A percentile compares a stretch with the other conserved stretches of the same genome.
These are phyloP conservation scores for Daktulosphaira vitifoliae DNA, from an alignment of 1,140 invertebrate genomes.

Conservation along the genomic window DNA sequence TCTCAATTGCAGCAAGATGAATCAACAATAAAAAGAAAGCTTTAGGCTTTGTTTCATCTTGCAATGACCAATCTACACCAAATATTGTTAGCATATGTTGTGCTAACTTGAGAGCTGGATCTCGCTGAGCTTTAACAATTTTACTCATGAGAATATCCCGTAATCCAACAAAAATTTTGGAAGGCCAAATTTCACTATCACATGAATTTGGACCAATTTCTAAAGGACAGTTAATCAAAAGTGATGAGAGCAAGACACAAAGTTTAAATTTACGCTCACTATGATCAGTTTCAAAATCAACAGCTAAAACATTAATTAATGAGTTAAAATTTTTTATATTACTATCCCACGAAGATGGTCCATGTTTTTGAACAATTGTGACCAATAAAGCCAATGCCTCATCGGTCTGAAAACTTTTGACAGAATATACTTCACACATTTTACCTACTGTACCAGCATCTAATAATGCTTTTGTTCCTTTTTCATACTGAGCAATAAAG, in stretches of 20 bases:
- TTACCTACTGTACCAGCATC: slow-evolving; percentile 65
- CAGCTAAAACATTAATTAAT: slow-evolving; percentile 70
- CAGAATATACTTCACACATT: slow-evolving; percentile 73
- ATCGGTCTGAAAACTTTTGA: slow-evolving; percentile 77
- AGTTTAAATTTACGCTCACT: slow-evolving; percentile 80
- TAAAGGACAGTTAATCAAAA: slow-evolving; percentile 62
- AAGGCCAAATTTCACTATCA: slow-evolving; percentile 64
- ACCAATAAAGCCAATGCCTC: slow-evolving; percentile 72
- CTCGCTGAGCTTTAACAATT: slow-evolving; percentile 75
- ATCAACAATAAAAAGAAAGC: slow-evolving; percentile 74
- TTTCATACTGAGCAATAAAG: slow-evolving; percentile 60
- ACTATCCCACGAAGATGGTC: slow-evolving; percentile 62
- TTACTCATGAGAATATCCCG: slow-evolving; percentile 75
- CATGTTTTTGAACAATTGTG: slow-evolving; percentile 58
- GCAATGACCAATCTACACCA: slow-evolving; percentile 74
- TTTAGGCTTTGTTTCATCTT: slow-evolving; percentile 67
- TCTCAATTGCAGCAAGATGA: slow-evolving; percentile 81
- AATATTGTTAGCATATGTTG: slow-evolving; percentile 68
- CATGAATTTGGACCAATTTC: slow-evolving; percentile 52
- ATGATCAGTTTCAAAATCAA: slow-evolving; percentile 79
- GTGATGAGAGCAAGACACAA: slow-evolving; percentile 61
- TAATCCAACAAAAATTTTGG: slow-evolving; percentile 65
- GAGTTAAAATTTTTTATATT: slow-evolving; percentile 64
- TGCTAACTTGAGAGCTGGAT: slow-evolving; percentile 74
- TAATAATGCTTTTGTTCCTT: slow-evolving; percentile 65